Percentiles rank a stretch among this genome's conserved stretches.
phyloP scores from a whole-genome alignment of 2,888 invertebrate genomes.

The Allolobophora icterica region DNA sequence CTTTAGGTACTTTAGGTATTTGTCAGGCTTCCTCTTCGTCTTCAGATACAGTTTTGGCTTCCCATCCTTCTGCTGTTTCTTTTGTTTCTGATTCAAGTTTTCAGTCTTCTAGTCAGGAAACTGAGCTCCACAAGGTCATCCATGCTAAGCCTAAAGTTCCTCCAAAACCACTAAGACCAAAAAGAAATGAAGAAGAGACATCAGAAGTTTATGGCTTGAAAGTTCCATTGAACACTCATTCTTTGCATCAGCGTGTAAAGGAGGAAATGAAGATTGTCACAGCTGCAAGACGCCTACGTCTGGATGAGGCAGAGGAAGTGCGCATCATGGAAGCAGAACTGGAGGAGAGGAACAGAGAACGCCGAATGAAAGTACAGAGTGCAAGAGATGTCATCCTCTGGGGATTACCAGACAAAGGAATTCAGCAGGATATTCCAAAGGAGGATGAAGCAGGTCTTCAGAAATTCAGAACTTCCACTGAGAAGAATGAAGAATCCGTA shows the following conservation, averaged over 20 bases:
- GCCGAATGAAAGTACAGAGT: constrained; percentile 13
- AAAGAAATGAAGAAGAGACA: constrained; percentile 30
- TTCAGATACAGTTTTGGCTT: too few species aligned
- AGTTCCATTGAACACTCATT: constrained; percentile 35
- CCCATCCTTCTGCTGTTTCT: background rate
- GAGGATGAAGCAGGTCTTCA: background rate
- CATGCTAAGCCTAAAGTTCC: constrained; percentile 3
- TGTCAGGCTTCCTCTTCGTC: too few species aligned
- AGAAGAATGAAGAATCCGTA: background rate
- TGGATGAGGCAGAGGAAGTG: constrained; percentile 41
- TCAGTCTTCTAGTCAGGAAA: background rate
- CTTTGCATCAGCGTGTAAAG: constrained; percentile 40
- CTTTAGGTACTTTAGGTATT: too few species aligned
- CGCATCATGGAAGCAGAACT: constrained; percentile 44
- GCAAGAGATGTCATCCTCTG: background rate
- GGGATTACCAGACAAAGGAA: background rate
- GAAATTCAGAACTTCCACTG: background rate
- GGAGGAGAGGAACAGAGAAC: constrained; percentile 36
- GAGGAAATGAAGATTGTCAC: constrained; percentile 45
- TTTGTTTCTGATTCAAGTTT: background rate
- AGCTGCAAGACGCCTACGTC: constrained; percentile 39
- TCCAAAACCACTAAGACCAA: constrained; percentile 27
- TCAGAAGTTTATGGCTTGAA: constrained; percentile 34
- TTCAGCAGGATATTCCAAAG: background rate
- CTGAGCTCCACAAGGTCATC: background rate